Evolutionary conservation across 2,888 invertebrate species (phyloP).

Genomic region (Gastracanthus pulcherrimus): DNA sequence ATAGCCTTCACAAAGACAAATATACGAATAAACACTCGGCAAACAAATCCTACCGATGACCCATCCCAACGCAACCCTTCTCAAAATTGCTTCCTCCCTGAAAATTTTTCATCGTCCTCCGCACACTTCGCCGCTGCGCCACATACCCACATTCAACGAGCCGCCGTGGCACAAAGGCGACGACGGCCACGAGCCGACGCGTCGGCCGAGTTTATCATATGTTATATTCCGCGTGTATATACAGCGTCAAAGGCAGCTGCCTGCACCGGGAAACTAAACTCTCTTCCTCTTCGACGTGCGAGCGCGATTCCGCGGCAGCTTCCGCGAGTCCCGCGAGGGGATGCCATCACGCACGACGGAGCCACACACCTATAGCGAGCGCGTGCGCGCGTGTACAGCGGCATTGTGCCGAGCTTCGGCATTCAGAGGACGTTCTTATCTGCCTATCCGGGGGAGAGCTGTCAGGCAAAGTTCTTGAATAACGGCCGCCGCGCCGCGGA

Average conservation of each 20-base stretch:
- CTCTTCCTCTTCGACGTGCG: conserved; percentile 9
- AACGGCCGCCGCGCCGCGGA: conserved; percentile 63
- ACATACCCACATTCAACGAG: background rate
- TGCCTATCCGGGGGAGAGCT: conserved; percentile 76
- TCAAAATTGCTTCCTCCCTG: conserved; percentile 15
- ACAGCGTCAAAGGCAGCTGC: background rate
- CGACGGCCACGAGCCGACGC: background rate
- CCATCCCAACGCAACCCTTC: background rate
- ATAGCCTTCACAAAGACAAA: no score
- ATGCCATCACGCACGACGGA: conserved; percentile 27
- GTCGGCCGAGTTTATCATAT: conserved; percentile 53
- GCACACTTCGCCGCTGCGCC: background rate
- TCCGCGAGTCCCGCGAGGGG: background rate
- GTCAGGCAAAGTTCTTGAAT: conserved; percentile 78
- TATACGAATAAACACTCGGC: no score
- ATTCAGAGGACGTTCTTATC: conserved; percentile 77
- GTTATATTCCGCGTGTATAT: conserved; percentile 49
- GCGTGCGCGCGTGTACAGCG: conserved; percentile 14
- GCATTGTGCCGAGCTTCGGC: conserved; percentile 73
- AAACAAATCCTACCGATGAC: no score
- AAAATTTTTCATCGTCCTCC: background rate
- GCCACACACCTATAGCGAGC: background rate
- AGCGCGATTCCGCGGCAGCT: conserved; percentile 3
- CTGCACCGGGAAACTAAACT: conserved; percentile 14
- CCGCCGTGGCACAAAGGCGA: background rate